Conservation (phyloP, 2,888 invertebrate genomes). For the Sphecodes monilicornis region DNA sequence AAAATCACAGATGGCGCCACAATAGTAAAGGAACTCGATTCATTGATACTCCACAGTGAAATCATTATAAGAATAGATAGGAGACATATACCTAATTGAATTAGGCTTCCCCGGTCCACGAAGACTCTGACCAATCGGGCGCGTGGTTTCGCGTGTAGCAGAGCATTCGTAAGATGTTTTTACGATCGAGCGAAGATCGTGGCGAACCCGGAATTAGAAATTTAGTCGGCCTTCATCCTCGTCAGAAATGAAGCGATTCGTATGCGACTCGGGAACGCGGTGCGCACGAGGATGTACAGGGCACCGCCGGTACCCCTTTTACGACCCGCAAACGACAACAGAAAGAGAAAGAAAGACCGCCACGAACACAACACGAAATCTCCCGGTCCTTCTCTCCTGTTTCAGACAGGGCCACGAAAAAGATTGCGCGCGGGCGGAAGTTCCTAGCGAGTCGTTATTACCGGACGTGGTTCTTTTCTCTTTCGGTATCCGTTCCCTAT, state of each 20-base stretch:
- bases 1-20: background rate
- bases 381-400: slow-evolving; percentile 32
- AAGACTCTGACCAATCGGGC: background rate
- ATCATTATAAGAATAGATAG: too few species aligned
- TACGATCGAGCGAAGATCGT: slow-evolving; percentile 32
- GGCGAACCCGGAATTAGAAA: slow-evolving; percentile 62
- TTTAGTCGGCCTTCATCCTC: slow-evolving; percentile 27
- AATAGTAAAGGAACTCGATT: background rate
- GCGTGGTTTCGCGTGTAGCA: background rate
- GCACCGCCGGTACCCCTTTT: slow-evolving; percentile 63
- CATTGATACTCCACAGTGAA: too few species aligned
- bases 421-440: slow-evolving; percentile 56
- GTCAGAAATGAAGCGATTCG: slow-evolving; percentile 78
- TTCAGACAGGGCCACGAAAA: background rate
- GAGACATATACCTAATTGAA: background rate
- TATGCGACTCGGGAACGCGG: slow-evolving; percentile 71
- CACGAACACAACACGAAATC: slow-evolving; percentile 40
- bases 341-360: slow-evolving; percentile 31
- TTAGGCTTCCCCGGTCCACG: background rate
- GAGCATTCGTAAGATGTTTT: slow-evolving; percentile 24
- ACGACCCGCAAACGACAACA: slow-evolving; percentile 42
- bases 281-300: slow-evolving; percentile 53
- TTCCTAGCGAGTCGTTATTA: slow-evolving; percentile 46
- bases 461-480: slow-evolving; percentile 50
- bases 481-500: slow-evolving; percentile 42